Conservation (phyloP, 2,888 invertebrate genomes). For the Metopia argyrocephala region DNA sequence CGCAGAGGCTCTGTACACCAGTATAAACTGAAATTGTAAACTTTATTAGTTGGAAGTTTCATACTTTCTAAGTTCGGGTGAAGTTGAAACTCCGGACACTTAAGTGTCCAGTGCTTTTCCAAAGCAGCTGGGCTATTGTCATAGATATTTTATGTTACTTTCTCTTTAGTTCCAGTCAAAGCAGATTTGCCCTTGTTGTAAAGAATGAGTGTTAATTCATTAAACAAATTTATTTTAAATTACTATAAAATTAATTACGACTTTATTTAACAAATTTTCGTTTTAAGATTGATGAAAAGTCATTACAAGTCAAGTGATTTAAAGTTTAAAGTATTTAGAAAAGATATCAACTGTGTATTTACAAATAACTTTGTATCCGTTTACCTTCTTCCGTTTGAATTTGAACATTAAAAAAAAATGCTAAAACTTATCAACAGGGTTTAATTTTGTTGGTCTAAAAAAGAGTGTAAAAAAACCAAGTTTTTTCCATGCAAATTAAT, state of each 20-base stretch:
- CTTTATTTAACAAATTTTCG: constrained; percentile 64
- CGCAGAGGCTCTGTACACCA: too few species aligned
- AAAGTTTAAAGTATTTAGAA: constrained; percentile 19
- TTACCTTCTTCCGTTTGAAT: not conserved
- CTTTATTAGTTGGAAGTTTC: too few species aligned
- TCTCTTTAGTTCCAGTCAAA: too few species aligned
- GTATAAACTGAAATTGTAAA: too few species aligned
- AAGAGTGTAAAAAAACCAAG: constrained; percentile 68
- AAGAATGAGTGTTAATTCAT: too few species aligned
- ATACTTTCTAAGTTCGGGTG: too few species aligned
- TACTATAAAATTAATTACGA: constrained; percentile 48
- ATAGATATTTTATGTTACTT: too few species aligned
- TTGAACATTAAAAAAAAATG: not conserved
- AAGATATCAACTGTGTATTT: not conserved
- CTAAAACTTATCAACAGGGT: constrained; percentile 49
- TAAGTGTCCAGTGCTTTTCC: too few species aligned
- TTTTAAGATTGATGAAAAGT: constrained; percentile 66
- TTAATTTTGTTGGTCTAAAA: constrained; percentile 52
- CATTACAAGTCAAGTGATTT: constrained; percentile 66
- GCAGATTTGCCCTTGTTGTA: too few species aligned
- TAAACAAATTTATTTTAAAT: constrained; percentile 16
- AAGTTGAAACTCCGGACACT: too few species aligned
- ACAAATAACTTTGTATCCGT: constrained; percentile 6
- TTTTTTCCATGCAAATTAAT: constrained; percentile 74
- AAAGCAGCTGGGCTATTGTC: too few species aligned